Evolutionary conservation across 1,140 invertebrate genomes (phyloP).

Genomic region (Battus philenor): DNA sequence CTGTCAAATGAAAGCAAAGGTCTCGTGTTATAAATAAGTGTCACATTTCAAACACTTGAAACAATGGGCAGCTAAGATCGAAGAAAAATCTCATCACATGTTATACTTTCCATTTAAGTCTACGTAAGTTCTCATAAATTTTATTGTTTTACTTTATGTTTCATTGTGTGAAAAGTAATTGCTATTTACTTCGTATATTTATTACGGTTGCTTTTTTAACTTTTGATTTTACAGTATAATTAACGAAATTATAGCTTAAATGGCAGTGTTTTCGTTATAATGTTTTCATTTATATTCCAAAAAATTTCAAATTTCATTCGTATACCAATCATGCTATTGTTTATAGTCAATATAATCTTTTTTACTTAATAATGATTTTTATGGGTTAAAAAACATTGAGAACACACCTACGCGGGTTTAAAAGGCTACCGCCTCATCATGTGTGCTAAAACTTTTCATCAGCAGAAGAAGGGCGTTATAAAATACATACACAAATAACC

Average conservation of each 20-base stretch:
- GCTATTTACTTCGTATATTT: background rate
- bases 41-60: background rate
- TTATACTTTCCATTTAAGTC: slow-evolving; percentile 18
- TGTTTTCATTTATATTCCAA: background rate
- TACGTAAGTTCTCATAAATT: slow-evolving; percentile 7
- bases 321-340: background rate
- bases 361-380: too few relatives aligned
- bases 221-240: too few relatives aligned
- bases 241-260: too few relatives aligned
- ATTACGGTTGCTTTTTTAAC: background rate
- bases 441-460: too few relatives aligned
- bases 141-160: slow-evolving; percentile 11
- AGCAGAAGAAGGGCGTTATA: too few relatives aligned
- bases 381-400: background rate
- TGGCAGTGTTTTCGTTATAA: background rate
- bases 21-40: slow-evolving; percentile 9
- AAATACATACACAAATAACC: too few relatives aligned
- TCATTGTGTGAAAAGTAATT: background rate
- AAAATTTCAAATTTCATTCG: background rate
- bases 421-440: too few relatives aligned
- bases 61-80: background rate
- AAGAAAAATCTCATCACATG: slow-evolving; percentile 12
- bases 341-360: too few relatives aligned
- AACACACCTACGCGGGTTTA: background rate
- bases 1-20: slow-evolving; percentile 7